phyloP scores from a whole-genome alignment of 2,888 invertebrate species.

The Stomorhina lunata region DNA sequence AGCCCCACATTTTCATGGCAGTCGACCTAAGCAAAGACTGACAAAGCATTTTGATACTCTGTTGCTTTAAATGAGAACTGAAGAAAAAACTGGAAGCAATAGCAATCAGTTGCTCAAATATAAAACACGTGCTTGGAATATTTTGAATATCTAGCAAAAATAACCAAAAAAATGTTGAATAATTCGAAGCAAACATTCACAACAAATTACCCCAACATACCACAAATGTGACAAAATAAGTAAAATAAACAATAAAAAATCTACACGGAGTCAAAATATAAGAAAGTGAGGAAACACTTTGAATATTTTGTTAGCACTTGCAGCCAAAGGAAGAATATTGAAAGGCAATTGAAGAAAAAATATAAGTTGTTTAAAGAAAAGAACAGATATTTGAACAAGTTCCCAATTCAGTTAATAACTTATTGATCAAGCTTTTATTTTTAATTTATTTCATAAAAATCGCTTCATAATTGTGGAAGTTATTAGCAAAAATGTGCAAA shows the following conservation, averaged over 20 bases:
- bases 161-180: no score
- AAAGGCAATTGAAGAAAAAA: no score
- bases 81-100: neutral
- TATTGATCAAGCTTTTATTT: neutral
- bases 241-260: slow-evolving; percentile 4
- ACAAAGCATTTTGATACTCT: neutral
- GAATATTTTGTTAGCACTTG: neutral
- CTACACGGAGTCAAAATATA: neutral
- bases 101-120: slow-evolving; percentile 58
- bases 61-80: neutral
- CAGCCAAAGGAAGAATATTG: no score
- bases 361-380: no score
- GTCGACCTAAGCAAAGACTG: neutral
- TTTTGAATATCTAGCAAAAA: slow-evolving; percentile 48
- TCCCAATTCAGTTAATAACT: no score
- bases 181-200: slow-evolving; percentile 48
- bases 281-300: neutral
- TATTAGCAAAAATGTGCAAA: no score
- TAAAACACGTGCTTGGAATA: slow-evolving; percentile 56
- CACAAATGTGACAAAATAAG: slow-evolving; percentile 60
- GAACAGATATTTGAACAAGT: no score
- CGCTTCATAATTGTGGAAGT: no score
- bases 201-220: slow-evolving; percentile 48
- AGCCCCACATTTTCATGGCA: neutral
- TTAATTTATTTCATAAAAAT: no score